Evolutionary conservation across 2,113 vertebrate genomes (phyloP), one percentile per base, ranked within the genome.

Genomic region (Sturnira hondurensis): DNA sequence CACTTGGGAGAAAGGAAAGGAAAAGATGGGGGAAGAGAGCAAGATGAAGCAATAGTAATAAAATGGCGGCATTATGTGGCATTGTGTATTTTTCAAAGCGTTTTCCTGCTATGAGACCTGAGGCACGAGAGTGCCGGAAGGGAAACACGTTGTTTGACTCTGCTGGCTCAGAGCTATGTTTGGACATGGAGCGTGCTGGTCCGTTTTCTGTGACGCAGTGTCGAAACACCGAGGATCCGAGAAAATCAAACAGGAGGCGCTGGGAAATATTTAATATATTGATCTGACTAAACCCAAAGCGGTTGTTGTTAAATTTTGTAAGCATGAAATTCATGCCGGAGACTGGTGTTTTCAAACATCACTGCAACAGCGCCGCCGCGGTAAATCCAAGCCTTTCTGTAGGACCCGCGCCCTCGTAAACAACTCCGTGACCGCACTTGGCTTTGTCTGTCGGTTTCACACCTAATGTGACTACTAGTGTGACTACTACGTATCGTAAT

Each of bases 311-410:
- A 54, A 16, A 86, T 77, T 95, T 58, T 78, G 61, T 74, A 82
- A 91, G 45, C 31, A 54, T 45, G 26, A 83, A 70, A 70, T 83
- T 74, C 68, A 45, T 92, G 45, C 65, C 58, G 12, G 17, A 89
- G 96, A 58, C 43, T 91, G 28, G 12, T 52, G 50, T 94, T 88
- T 94, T 12, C 52, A 52, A 86, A 89, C 80, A 43, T 83, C n/a
- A 17, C 24, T 24, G n/a, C 61, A 77, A 7, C 19, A 74, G 19
- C 36, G 17, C 50, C 43, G 31, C 4, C 11, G 22, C 12, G 70
- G 74, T 63, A 73, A 61, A 33, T 80, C 54, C 45, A 47, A 86
- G 36, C 61, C 73, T 92, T 7, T 70, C 38, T n/a, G 36, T 86
- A 33, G 45, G n/a, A 19, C 36, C 31, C 36, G 41, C 73, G 94